These are phyloP conservation scores for Anoncus sp. DNA, from an alignment of 2,888 invertebrate genomes.

Conservation along the genomic window DNA sequence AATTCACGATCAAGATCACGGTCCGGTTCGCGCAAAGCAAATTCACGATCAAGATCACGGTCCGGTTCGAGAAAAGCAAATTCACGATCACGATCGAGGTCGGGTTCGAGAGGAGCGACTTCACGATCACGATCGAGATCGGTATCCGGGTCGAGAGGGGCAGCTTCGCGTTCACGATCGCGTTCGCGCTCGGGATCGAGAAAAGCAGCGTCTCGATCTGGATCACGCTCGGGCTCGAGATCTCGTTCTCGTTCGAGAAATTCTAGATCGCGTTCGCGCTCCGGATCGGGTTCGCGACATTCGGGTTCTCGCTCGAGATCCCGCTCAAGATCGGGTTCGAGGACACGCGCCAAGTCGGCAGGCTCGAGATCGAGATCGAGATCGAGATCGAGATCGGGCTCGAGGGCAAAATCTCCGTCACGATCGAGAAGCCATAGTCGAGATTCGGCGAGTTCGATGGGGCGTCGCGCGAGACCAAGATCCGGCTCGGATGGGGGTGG, in stretches of 20 bases:
- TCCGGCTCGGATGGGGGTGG: constrained; percentile 87
- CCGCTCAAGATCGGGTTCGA: constrained; percentile 55
- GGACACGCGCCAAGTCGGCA: constrained; percentile 65
- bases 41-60: constrained; percentile 55
- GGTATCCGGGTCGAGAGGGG: constrained; percentile 72
- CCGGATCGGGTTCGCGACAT: constrained; percentile 61
- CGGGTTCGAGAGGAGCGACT: constrained; percentile 55
- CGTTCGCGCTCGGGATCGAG: constrained; percentile 55
- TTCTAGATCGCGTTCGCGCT: constrained; percentile 52
- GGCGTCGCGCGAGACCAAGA: constrained; percentile 81
- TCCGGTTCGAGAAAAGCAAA: constrained; percentile 70
- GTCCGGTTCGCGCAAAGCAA: constrained; percentile 53
- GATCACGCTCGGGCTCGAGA: constrained; percentile 54
- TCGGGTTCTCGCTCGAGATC: constrained; percentile 16
- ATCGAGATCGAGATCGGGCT: constrained; percentile 67
- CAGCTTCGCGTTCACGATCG: constrained; percentile 62
- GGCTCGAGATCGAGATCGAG: constrained; percentile 63
- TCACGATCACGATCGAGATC: constrained; percentile 56
- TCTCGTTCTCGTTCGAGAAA: constrained; percentile 72
- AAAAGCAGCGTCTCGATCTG: constrained; percentile 47
- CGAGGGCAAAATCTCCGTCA: constrained; percentile 67
- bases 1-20: constrained; percentile 43
- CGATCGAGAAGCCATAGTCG: constrained; percentile 76
- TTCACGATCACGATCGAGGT: constrained; percentile 63
- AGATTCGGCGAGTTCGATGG: constrained; percentile 71